These are phyloP conservation scores for Synanthedon vespiformis DNA, from an alignment of 2,888 invertebrate species.

Conservation along the genomic window DNA sequence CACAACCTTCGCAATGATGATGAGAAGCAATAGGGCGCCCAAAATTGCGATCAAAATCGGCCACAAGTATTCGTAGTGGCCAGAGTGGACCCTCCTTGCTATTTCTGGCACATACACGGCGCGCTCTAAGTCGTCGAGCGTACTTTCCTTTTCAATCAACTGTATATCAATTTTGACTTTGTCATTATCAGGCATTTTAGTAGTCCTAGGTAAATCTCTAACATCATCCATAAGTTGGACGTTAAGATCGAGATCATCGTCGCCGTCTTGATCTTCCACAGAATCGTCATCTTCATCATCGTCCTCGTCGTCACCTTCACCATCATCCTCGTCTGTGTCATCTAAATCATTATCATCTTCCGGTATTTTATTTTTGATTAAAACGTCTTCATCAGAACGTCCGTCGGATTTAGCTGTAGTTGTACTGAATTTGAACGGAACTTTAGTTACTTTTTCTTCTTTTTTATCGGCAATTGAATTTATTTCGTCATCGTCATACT, in stretches of 20 bases:
- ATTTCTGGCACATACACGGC: constrained; percentile 38
- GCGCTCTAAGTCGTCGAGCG: constrained; percentile 35
- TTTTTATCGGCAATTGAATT: constrained; percentile 8
- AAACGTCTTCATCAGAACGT: background rate
- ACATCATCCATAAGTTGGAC: constrained; percentile 44
- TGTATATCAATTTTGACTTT: constrained; percentile 43
- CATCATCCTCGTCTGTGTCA: constrained; percentile 41
- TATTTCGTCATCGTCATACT: constrained; percentile 28
- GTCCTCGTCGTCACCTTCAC: constrained; percentile 36
- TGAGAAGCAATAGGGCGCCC: constrained; percentile 66
- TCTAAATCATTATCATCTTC: constrained; percentile 39
- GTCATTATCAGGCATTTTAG: constrained; percentile 12
- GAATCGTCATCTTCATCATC: constrained; percentile 40
- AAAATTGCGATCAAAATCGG: constrained; percentile 71
- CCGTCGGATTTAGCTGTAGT: too few species aligned
- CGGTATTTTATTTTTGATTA: background rate
- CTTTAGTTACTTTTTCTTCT: constrained; percentile 3
- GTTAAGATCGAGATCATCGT: constrained; percentile 51
- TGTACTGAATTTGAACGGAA: background rate
- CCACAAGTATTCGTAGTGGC: constrained; percentile 65
- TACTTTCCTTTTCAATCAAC: constrained; percentile 39
- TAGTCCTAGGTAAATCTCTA: constrained; percentile 9
- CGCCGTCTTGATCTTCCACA: constrained; percentile 39
- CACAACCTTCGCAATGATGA: constrained; percentile 66
- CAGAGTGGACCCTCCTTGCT: constrained; percentile 47